Base-by-base conservation (phyloP, 1,140 invertebrate genomes). In the Diabrotica undecimpunctata region DNA sequence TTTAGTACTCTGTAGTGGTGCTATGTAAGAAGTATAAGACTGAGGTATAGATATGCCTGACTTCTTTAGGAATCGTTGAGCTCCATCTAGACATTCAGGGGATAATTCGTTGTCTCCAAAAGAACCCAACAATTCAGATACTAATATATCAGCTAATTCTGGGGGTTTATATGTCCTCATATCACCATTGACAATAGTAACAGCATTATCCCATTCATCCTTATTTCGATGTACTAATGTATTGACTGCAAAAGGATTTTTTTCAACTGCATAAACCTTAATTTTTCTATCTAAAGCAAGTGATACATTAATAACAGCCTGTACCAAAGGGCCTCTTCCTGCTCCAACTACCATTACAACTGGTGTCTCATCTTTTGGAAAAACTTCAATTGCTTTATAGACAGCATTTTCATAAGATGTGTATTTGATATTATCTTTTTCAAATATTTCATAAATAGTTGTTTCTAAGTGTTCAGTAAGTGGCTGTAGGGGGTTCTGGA, bases 71-170 rank as follows among this genome's bases (percentile, higher is more conserved):
- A 96, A 91, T 52, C 88, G 86, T 72, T 95, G 88, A 10, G 95
- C 95, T 6, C 96, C 96, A 83, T 99, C 96, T 10, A 99, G 83
- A 82, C 97, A 99, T 81, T 99, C 98, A 0, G 98, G 98, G 1
- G 95, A 97, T 0, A 99, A 84, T 83, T 99, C 98, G 80, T 99
- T 99, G 78, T 99, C 97, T 13, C 96, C 96, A 84, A 99, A 99
- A 8, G 97, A 99, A 6, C 98, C 93, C 7, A 99, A 82, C 12
- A 99, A 82, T 83, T 99, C 98, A 8, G 96, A 98, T 1, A 99
- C 91, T 38, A 99, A 80, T 67, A 99, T 96, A 80, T 99, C 97
- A 0, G 96, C 95, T 74, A 90, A 87, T 73, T 94, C 90, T 0
- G 92, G 86, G 6, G 89, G 83, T 56, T 86, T 79, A 83, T 94